Evolutionary conservation across 2,888 invertebrate species (phyloP).

Genomic region (Saturnia pavonia): DNA sequence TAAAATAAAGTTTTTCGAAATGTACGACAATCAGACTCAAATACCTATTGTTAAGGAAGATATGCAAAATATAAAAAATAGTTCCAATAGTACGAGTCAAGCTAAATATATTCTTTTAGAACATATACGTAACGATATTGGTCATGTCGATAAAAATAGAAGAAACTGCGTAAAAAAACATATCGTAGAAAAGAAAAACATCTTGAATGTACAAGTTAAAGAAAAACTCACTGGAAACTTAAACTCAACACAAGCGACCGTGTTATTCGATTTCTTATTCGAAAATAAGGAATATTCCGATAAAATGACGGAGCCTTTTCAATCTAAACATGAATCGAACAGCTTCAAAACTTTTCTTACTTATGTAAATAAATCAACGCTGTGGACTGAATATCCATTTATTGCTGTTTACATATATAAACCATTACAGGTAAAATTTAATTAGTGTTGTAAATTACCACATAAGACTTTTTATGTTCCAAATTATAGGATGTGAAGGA

Average conservation of each 20-base stretch:
- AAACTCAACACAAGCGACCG: conserved; percentile 16
- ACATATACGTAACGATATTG: conserved; percentile 39
- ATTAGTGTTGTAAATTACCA: not conserved
- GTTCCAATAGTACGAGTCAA: conserved; percentile 24
- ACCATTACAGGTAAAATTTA: conserved; percentile 55
- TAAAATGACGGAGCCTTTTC: not conserved
- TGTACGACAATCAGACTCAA: conserved; percentile 59
- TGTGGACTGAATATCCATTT: conserved; percentile 64
- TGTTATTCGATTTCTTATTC: not conserved
- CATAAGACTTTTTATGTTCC: not conserved
- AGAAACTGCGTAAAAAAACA: conserved; percentile 50
- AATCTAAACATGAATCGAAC: conserved; percentile 17
- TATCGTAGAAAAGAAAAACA: conserved; percentile 31
- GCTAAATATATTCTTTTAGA: conserved; percentile 39
- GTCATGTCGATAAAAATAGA: conserved; percentile 36
- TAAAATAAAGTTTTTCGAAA: conserved; percentile 70
- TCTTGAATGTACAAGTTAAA: conserved; percentile 14
- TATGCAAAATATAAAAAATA: not conserved
- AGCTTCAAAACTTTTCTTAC: conserved; percentile 20
- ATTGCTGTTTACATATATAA: conserved; percentile 66
- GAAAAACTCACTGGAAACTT: conserved; percentile 13
- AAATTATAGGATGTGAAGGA: not conserved
- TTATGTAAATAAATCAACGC: conserved; percentile 30
- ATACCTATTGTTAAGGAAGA: conserved; percentile 19
- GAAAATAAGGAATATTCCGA: conserved; percentile 1